Evolutionary conservation across 2,888 invertebrate genomes (phyloP).

Genomic region (Mallateleia sp.): DNA sequence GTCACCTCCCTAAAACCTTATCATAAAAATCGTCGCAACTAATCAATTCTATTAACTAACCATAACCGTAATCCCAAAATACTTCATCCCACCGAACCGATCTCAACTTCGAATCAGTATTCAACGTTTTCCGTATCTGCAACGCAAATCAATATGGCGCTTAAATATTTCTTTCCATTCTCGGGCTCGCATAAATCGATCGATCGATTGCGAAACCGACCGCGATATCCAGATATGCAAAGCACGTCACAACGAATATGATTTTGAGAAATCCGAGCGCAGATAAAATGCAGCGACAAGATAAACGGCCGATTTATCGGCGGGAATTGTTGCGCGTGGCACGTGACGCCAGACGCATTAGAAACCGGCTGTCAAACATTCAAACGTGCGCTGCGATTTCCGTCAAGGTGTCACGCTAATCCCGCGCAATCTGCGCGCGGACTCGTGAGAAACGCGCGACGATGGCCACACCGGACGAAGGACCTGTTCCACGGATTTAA

Average conservation of each 20-base stretch:
- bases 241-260: conserved; percentile 37
- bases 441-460: conserved; percentile 86
- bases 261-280: conserved; percentile 40
- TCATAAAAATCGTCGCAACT: no score
- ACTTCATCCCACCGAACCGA: no score
- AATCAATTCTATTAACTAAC: no score
- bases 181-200: not conserved
- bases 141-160: no score
- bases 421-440: conserved; percentile 82
- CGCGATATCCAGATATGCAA: conserved; percentile 32
- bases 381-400: conserved; percentile 80
- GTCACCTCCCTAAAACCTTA: no score
- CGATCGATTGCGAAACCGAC: conserved; percentile 48
- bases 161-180: conserved; percentile 47
- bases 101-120: no score
- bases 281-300: conserved; percentile 33
- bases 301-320: conserved; percentile 50
- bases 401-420: conserved; percentile 77
- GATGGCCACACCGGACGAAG: conserved; percentile 67
- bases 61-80: no score
- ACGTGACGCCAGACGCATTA: conserved; percentile 50
- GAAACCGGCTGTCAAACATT: conserved; percentile 56
- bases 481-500: conserved; percentile 73
- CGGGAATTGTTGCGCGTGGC: conserved; percentile 49
- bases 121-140: no score